Base-by-base conservation (phyloP, 2,888 invertebrate species). In the Dicyrtoma fusca region DNA sequence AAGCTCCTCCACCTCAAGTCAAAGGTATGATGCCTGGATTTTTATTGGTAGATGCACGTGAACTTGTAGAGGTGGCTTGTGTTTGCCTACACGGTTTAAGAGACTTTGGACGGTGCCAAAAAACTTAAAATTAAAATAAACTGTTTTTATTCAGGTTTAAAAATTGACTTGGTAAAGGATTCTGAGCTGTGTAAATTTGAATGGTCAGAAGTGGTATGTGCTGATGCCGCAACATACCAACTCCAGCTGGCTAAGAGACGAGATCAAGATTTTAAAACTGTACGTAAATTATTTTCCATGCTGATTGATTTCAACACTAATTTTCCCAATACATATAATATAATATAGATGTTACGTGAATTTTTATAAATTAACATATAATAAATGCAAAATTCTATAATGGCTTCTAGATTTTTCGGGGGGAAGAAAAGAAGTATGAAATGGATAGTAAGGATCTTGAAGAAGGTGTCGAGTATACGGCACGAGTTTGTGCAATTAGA, bases 1-100 rank as follows among this genome's bases (percentile, higher is more conserved):
- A 90, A 78, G 91, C 95, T 44, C 91, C 94, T 72, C 96, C 95
- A 42, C 89, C 91, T 69, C 88, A 90, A 75, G 87, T 92, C 59
- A 92, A 91, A 86, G 85, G 87, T 87, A 81, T 23, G 34, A 13
- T 2, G n/a, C 4, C n/a, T 10, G 26, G 6, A 19, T 69, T 69
- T 51, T n/a, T n/a, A n/a, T n/a, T n/a, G n/a, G n/a, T n/a, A n/a
- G n/a, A n/a, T n/a, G n/a, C n/a, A n/a, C n/a, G n/a, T n/a, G n/a
- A n/a, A n/a, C n/a, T n/a, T n/a, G n/a, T n/a, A n/a, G n/a, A n/a
- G n/a, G n/a, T n/a, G n/a, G n/a, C n/a, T n/a, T n/a, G n/a, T n/a
- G n/a, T n/a, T n/a, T n/a, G n/a, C n/a, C n/a, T n/a, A n/a, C n/a
- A n/a, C n/a, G n/a, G n/a, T n/a, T n/a, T n/a, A n/a, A n/a, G n/a